phyloP scores from a whole-genome alignment of 1,140 invertebrate species.

The Coboldia fuscipes region DNA sequence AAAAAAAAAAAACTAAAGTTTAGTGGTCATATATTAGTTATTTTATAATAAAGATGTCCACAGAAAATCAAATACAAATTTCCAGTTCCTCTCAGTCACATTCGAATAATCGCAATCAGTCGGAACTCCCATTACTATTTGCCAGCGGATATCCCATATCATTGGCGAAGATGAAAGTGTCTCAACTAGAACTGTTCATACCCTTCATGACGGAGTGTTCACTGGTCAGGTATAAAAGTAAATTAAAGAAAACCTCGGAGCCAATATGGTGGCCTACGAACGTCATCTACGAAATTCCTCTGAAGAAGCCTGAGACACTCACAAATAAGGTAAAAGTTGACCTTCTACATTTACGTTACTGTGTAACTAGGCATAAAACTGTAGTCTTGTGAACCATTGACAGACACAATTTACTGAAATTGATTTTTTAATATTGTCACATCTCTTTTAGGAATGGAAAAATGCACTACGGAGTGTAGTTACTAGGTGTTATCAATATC shows the following conservation, averaged over 20 bases:
- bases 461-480: constrained; percentile 38
- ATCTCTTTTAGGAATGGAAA: constrained; percentile 34
- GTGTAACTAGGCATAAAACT: too few relatives aligned
- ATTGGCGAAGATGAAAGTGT: constrained; percentile 33
- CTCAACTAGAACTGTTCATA: constrained; percentile 42
- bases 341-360: too few relatives aligned
- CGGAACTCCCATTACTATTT: constrained; percentile 40
- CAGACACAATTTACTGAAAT: too few relatives aligned
- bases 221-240: constrained; percentile 34
- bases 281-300: constrained; percentile 36
- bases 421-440: too few relatives aligned
- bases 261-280: constrained; percentile 48
- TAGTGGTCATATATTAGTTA: too few relatives aligned
- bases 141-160: constrained; percentile 44
- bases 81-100: too few relatives aligned
- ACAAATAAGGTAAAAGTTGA: too few relatives aligned
- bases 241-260: constrained; percentile 18
- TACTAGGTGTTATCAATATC: constrained; percentile 43
- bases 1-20: too few relatives aligned
- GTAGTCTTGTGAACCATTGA: too few relatives aligned
- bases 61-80: too few relatives aligned
- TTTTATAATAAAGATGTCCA: too few relatives aligned
- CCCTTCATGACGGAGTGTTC: constrained; percentile 54
- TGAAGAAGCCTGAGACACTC: constrained; percentile 27
- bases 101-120: too few relatives aligned